Evolutionary conservation across 2,797 vertebrate genomes (phyloP).

Genomic region (Adelosebastes latens): DNA sequence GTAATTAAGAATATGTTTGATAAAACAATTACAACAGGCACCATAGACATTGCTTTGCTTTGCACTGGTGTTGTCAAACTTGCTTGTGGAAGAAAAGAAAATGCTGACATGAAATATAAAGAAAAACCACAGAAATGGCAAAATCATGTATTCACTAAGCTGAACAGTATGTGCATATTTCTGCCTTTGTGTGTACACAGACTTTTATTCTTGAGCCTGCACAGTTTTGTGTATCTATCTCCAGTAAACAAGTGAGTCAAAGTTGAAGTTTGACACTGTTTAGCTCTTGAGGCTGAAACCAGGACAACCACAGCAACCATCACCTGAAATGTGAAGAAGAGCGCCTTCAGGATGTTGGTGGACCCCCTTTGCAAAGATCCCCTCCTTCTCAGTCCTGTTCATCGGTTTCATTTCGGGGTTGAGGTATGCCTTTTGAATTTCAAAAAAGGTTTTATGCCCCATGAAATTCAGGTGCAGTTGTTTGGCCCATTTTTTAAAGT

Average conservation of each 20-base stretch:
- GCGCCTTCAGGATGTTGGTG: not conserved
- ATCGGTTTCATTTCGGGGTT: not conserved
- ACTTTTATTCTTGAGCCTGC: not conserved
- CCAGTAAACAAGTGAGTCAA: not conserved
- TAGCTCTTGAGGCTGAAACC: not conserved
- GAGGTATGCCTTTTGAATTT: conserved; percentile 30
- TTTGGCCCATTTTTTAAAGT: conserved; percentile 25
- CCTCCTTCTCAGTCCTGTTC: not conserved
- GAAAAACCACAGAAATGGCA: not conserved
- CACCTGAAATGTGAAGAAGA: conserved; percentile 10
- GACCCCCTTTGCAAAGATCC: not conserved
- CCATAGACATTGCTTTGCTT: not conserved
- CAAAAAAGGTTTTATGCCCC: conserved; percentile 22
- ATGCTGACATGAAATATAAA: not conserved
- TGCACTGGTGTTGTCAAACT: not conserved
- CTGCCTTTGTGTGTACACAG: not conserved
- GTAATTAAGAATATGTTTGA: not conserved
- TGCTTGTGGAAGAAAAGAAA: not conserved
- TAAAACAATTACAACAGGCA: not conserved
- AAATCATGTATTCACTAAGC: not conserved
- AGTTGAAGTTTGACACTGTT: not conserved
- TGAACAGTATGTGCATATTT: not conserved
- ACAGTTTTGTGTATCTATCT: not conserved
- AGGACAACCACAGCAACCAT: not conserved
- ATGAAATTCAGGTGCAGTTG: conserved; percentile 26